Conservation (phyloP, 2,113 vertebrate species). For the Rhagologus leucostigma region DNA sequence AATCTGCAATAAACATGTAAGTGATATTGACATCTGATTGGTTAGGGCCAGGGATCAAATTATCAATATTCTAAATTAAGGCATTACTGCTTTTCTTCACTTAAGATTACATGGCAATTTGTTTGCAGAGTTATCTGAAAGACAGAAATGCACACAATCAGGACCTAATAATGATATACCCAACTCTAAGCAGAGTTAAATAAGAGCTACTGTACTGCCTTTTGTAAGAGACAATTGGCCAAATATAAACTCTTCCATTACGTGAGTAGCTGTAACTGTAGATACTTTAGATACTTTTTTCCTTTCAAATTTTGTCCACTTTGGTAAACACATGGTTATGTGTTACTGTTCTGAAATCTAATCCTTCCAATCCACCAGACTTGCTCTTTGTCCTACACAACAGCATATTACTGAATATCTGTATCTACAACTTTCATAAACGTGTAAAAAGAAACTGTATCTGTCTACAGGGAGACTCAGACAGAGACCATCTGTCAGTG, state of each 20-base stretch:
- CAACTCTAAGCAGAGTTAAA: background rate
- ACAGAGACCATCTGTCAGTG: constrained; percentile 83
- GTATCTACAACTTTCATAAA: constrained; percentile 82
- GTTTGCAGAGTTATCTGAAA: constrained; percentile 6
- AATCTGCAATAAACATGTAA: background rate
- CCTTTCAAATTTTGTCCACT: constrained; percentile 65
- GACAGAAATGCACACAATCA: background rate
- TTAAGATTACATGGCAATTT: background rate
- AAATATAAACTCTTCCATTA: constrained; percentile 8
- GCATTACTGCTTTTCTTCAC: background rate
- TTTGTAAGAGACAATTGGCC: background rate
- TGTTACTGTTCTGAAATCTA: constrained; percentile 77
- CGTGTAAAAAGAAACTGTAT: constrained; percentile 79
- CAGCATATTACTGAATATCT: constrained; percentile 75
- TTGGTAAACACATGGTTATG: constrained; percentile 76
- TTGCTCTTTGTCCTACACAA: constrained; percentile 71
- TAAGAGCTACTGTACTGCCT: background rate
- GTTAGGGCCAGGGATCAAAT: background rate
- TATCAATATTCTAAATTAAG: constrained; percentile 23
- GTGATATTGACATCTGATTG: background rate
- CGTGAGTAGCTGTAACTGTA: constrained; percentile 28
- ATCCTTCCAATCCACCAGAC: constrained; percentile 70
- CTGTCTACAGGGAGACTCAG: constrained; percentile 72
- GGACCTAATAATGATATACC: background rate
- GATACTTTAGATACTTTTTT: background rate